Evolutionary conservation across 1,140 invertebrate genomes (phyloP).

Genomic region (Drosophila sp.): DNA sequence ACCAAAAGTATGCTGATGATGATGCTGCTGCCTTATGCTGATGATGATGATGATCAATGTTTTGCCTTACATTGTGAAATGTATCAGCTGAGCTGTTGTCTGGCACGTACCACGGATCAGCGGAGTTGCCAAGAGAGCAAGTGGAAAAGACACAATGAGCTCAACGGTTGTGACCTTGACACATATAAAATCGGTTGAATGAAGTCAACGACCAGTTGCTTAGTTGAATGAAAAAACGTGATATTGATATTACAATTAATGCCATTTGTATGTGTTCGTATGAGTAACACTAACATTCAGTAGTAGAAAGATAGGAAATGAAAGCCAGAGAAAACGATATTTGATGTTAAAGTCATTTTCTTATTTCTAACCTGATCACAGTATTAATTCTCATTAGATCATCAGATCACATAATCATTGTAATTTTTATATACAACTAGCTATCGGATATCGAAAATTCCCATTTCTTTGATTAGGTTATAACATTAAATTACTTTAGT

Average conservation of each 20-base stretch:
- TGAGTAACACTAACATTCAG: not conserved
- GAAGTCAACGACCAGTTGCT: conserved; percentile 47
- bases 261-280: not conserved
- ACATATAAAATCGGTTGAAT: conserved; percentile 38
- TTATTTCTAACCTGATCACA: no score
- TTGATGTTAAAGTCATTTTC: no score
- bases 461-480: no score
- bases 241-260: conserved; percentile 19
- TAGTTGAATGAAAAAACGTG: conserved; percentile 17
- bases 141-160: conserved; percentile 20
- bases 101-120: conserved; percentile 55
- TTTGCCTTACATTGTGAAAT: conserved; percentile 50
- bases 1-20: not conserved
- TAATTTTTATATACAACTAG: no score
- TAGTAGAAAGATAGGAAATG: not conserved
- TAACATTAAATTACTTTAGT: no score
- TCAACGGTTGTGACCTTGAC: conserved; percentile 58
- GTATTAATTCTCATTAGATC: no score
- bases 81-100: conserved; percentile 16
- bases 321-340: not conserved
- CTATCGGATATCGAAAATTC: no score
- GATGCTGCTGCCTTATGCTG: not conserved
- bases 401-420: no score
- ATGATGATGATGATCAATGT: conserved; percentile 38
- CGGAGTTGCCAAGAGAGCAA: conserved; percentile 9